These are phyloP conservation scores for Coenonympha arcania DNA, from an alignment of 2,888 invertebrate species.

Conservation along the genomic window DNA sequence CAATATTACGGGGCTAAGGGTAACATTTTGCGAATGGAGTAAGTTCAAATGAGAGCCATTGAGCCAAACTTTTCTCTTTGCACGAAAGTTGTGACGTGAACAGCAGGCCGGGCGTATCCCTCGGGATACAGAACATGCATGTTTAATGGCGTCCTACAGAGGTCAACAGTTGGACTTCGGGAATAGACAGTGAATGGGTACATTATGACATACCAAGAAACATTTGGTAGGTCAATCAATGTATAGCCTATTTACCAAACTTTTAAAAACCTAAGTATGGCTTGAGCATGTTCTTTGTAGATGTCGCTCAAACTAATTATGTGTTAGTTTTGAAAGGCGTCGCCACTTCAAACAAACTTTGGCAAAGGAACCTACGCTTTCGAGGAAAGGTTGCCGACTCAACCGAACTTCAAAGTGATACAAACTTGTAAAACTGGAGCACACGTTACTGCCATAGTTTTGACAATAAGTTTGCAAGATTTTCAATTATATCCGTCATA, in stretches of 20 bases:
- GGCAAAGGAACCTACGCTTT: slow-evolving; percentile 43
- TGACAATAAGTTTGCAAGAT: not conserved
- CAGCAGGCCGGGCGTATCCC: slow-evolving; percentile 55
- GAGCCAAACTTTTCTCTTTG: slow-evolving; percentile 65
- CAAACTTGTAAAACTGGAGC: slow-evolving; percentile 30
- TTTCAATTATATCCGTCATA: not conserved
- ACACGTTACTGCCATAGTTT: not conserved
- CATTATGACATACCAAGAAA: slow-evolving; percentile 58
- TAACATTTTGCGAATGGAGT: slow-evolving; percentile 40
- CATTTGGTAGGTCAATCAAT: slow-evolving; percentile 40
- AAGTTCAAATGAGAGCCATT: slow-evolving; percentile 53
- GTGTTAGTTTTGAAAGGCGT: slow-evolving; percentile 57
- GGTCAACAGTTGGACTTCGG: slow-evolving; percentile 65
- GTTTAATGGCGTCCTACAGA: slow-evolving; percentile 69
- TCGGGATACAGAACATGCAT: slow-evolving; percentile 62
- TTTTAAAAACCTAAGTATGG: slow-evolving; percentile 51
- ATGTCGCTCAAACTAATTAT: slow-evolving; percentile 71
- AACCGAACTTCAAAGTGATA: slow-evolving; percentile 26
- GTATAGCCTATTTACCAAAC: slow-evolving; percentile 55
- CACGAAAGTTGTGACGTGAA: slow-evolving; percentile 63
- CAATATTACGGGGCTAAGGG: slow-evolving; percentile 16
- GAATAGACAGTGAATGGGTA: slow-evolving; percentile 61
- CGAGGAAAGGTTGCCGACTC: slow-evolving; percentile 39
- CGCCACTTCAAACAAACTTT: slow-evolving; percentile 63
- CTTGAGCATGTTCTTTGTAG: slow-evolving; percentile 66